phyloP scores from a whole-genome alignment of 2,797 vertebrate species.

The Dendrocincla fuliginosa region DNA sequence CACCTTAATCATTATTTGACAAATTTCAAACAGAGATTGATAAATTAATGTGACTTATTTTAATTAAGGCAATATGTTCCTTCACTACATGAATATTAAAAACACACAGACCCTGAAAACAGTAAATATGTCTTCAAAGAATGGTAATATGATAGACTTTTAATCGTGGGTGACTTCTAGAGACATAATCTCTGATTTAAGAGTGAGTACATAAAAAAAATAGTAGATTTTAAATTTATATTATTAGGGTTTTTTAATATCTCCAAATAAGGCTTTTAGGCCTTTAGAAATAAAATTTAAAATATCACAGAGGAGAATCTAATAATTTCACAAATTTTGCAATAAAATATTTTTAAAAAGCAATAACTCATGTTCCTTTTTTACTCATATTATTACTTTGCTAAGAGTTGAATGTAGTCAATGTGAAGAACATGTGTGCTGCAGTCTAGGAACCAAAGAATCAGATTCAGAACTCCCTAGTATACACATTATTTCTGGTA shows the following conservation, averaged over 20 bases:
- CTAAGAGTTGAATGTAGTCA: not conserved
- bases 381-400: not conserved
- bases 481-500: not conserved
- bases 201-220: not conserved
- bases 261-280: not conserved
- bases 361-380: not conserved
- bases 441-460: not conserved
- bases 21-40: conserved; percentile 59
- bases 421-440: not conserved
- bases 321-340: not conserved
- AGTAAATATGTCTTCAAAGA: conserved; percentile 36
- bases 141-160: not conserved
- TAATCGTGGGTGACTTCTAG: not conserved
- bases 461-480: not conserved
- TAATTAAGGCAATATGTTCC: conserved; percentile 68
- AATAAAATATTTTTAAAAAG: not conserved
- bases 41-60: conserved; percentile 67
- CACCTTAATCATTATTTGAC: conserved; percentile 66
- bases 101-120: not conserved
- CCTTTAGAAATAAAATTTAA: not conserved
- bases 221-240: not conserved
- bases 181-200: not conserved
- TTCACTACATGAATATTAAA: conserved; percentile 50
- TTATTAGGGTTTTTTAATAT: not conserved
- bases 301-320: not conserved